Evolutionary conservation across 2,888 invertebrate genomes (phyloP).

Genomic region (Eilema sororculum): DNA sequence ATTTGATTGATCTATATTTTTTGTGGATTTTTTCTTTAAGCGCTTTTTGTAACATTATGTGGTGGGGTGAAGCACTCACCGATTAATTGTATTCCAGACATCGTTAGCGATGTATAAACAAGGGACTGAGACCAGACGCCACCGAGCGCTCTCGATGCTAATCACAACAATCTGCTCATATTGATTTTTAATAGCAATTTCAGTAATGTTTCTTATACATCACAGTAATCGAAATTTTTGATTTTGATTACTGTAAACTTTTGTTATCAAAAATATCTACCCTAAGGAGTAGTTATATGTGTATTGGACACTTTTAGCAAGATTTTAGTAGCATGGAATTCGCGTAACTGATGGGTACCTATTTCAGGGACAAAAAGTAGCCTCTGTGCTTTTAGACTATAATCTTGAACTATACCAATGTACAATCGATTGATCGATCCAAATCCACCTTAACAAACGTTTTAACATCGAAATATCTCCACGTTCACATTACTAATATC

Average conservation of each 20-base stretch:
- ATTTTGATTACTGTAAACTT: background rate
- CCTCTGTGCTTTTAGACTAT: too few relatives aligned
- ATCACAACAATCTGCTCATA: background rate
- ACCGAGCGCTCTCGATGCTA: background rate
- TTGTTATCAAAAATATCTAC: background rate
- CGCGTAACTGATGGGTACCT: too few relatives aligned
- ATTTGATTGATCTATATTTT: background rate
- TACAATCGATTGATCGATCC: too few relatives aligned
- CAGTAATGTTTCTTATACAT: background rate
- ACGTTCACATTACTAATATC: too few relatives aligned
- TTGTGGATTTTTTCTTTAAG: background rate
- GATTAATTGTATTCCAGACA: background rate
- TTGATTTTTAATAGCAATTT: slow-evolving; percentile 1
- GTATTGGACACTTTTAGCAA: background rate
- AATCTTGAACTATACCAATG: too few relatives aligned
- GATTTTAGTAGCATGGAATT: too few relatives aligned
- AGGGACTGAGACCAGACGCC: background rate
- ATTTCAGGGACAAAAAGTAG: too few relatives aligned
- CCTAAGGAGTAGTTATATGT: background rate
- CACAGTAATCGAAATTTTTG: background rate
- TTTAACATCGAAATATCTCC: too few relatives aligned
- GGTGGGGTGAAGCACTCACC: too few relatives aligned
- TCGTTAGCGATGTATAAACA: background rate
- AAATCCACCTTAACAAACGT: too few relatives aligned
- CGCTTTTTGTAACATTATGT: background rate